Conservation (phyloP, 2,113 vertebrate species). For the Anseranas semipalmata region DNA sequence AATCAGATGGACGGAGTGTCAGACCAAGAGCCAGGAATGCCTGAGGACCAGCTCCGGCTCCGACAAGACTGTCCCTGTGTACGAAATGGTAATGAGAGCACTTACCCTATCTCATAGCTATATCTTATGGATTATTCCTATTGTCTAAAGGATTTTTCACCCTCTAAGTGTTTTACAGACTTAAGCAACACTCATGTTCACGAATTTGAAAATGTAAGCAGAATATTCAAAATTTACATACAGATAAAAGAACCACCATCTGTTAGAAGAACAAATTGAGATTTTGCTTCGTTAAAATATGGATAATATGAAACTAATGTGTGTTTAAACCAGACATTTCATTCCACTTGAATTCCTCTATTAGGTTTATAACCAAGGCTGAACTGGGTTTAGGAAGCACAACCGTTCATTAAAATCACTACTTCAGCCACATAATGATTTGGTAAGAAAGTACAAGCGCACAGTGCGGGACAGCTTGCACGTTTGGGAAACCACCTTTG, state of each 20-base stretch:
- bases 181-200: not conserved
- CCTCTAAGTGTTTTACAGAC: not conserved
- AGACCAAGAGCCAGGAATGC: not conserved
- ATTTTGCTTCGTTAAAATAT: conserved; percentile 9
- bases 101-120: not conserved
- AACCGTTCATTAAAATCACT: not conserved
- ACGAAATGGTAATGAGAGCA: not conserved
- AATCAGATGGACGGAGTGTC: not conserved
- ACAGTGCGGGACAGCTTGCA: not conserved
- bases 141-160: not conserved
- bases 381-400: not conserved
- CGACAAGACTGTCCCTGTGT: not conserved
- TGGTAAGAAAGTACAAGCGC: not conserved
- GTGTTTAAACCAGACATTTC: not conserved
- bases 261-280: conserved; percentile 8
- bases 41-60: not conserved
- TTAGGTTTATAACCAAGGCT: not conserved
- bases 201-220: not conserved
- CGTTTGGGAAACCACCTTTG: not conserved
- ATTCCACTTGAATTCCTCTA: not conserved
- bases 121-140: not conserved
- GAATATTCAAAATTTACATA: conserved; percentile 2
- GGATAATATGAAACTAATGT: conserved; percentile 10
- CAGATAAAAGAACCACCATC: not conserved
- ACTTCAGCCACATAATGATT: not conserved